These are phyloP conservation scores for Microcebus ravelobensis DNA, from an alignment of 2,113 vertebrate species.

Conservation along the genomic window DNA sequence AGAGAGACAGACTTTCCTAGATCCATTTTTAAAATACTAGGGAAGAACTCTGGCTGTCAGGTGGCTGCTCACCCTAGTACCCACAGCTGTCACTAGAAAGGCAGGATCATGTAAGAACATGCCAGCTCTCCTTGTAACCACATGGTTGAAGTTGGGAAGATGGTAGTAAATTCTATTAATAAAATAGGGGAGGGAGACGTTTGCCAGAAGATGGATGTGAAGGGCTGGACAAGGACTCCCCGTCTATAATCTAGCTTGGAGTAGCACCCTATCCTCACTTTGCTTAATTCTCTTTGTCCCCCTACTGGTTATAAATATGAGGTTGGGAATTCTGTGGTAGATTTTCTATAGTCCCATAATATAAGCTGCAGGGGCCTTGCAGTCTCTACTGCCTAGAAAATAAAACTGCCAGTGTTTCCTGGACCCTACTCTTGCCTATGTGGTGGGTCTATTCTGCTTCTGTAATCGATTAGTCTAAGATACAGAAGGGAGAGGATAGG, in stretches of 20 bases:
- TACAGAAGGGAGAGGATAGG: not conserved
- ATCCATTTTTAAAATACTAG: not conserved
- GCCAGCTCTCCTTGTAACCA: not conserved
- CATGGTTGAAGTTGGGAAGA: not conserved
- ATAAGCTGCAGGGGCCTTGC: not conserved
- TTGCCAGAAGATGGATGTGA: not conserved
- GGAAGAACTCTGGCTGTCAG: not conserved
- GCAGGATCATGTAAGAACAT: not conserved
- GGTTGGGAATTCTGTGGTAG: not conserved
- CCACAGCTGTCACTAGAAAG: not conserved
- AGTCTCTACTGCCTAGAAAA: not conserved
- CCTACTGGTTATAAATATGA: not conserved
- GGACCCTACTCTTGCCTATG: not conserved
- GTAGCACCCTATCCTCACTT: not conserved
- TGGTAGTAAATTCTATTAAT: not conserved
- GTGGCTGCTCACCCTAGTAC: not conserved
- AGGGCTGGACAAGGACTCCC: not conserved
- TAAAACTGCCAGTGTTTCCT: slow-evolving; percentile 1
- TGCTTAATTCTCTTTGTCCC: not conserved
- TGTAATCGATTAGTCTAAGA: not conserved
- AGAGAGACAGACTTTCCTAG: not conserved
- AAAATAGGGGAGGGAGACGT: not conserved
- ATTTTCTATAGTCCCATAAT: not conserved
- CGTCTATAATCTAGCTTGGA: not conserved
- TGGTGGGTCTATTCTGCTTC: not conserved